These are phyloP conservation scores for Prionchulus punctatus DNA, from an alignment of 2,888 invertebrate genomes.

Conservation along the genomic window DNA sequence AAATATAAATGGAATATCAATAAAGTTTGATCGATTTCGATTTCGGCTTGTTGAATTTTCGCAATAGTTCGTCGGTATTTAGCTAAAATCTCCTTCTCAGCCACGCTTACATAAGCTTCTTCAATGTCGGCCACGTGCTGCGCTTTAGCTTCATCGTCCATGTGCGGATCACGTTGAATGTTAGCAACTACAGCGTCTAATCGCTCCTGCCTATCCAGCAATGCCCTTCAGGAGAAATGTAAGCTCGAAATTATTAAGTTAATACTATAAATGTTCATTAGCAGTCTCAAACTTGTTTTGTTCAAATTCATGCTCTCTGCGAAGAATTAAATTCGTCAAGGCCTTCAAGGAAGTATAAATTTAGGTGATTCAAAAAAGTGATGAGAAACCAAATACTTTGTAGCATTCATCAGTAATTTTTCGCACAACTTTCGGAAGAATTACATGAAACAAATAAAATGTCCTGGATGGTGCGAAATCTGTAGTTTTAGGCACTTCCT, in stretches of 20 bases:
- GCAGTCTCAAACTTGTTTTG: conserved; percentile 21
- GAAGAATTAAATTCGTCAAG: conserved; percentile 30
- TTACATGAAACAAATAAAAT: conserved; percentile 57
- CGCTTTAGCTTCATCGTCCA: conserved; percentile 20
- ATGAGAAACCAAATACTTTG: conserved; percentile 34
- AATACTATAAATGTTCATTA: background rate
- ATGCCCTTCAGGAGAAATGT: conserved; percentile 20
- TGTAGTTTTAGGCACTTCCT: conserved; percentile 41
- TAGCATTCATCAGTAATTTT: conserved; percentile 31
- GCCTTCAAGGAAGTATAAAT: conserved; percentile 18
- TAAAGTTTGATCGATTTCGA: background rate
- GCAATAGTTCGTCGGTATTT: background rate
- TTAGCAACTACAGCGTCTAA: conserved; percentile 33
- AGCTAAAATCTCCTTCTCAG: conserved; percentile 1
- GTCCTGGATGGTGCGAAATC: conserved; percentile 62
- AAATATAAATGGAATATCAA: conserved; percentile 4
- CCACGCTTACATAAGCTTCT: conserved; percentile 4
- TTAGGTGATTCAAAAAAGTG: no score
- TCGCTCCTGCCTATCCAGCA: conserved; percentile 35
- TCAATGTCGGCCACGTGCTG: conserved; percentile 15
- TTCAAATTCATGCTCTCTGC: conserved; percentile 30
- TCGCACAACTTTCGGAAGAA: conserved; percentile 45
- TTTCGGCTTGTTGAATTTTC: conserved; percentile 8
- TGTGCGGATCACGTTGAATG: conserved; percentile 16
- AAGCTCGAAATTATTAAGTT: background rate